Evolutionary conservation across 2,113 vertebrate species (phyloP).

Genomic region (Phoxinus phoxinus): DNA sequence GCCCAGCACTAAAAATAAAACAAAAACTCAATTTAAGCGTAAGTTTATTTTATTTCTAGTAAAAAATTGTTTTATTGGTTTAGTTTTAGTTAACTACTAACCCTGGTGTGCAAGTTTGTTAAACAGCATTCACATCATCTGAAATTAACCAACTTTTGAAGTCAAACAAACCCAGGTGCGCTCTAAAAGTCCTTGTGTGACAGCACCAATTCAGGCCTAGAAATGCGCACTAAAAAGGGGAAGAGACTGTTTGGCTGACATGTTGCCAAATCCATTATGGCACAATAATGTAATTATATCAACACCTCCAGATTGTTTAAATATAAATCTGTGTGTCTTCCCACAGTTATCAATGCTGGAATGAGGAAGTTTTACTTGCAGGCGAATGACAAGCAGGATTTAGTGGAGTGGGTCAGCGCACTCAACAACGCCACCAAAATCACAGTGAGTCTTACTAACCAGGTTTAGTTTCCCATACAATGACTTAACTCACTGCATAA

Average conservation of each 20-base stretch:
- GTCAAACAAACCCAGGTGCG: background rate
- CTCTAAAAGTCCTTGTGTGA: background rate
- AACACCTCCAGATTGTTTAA: background rate
- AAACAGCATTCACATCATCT: too few relatives aligned
- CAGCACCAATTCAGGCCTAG: background rate
- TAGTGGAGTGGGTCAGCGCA: conserved; percentile 94
- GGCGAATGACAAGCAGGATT: conserved; percentile 97
- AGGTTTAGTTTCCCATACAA: too few relatives aligned
- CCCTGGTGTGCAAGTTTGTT: too few relatives aligned
- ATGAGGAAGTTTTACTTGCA: conserved; percentile 98
- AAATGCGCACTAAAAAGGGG: background rate
- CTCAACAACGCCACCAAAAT: conserved; percentile 99
- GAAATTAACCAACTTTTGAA: too few relatives aligned
- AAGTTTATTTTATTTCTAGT: background rate
- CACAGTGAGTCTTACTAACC: conserved; percentile 82
- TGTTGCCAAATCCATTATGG: background rate
- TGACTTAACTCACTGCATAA: too few relatives aligned
- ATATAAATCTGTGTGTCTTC: background rate
- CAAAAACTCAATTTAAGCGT: too few relatives aligned
- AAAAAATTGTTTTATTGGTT: too few relatives aligned
- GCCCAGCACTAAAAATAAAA: too few relatives aligned
- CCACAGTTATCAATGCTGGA: conserved; percentile 91
- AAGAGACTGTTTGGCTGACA: background rate
- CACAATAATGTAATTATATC: background rate
- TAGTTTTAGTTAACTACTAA: too few relatives aligned